Base-by-base conservation (phyloP, 2,113 vertebrate species). In the Sebastes fasciatus region DNA sequence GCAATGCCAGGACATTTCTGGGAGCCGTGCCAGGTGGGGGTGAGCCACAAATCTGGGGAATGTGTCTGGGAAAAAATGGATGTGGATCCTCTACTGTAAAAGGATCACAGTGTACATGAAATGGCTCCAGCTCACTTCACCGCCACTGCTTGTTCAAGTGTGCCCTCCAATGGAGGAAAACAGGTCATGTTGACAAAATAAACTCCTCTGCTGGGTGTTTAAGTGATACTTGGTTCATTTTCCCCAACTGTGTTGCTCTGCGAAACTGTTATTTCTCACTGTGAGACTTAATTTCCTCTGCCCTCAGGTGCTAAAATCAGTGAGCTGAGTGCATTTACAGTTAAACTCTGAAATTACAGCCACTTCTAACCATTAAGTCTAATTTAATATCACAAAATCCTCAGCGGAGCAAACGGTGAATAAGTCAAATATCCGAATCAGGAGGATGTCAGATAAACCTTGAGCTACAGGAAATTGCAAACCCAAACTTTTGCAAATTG, bases 81-180 rank as follows among this genome's bases (percentile, higher is more conserved):
- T 74, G 78, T 74, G 66, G 54, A 76, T 76, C 45, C 63, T 77
- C 11, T 34, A 34, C 71, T 78, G 80, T 70, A 77, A 83, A 88
- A 79, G 70, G 55, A 76, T 77, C 52, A 57, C n/a, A 45, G 61
- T 48, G 64, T 70, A 62, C 58, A 68, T 80, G 69, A 80, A 78
- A 64, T 16, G 43, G 74, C 63, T 83, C 45, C 9, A 51, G 66
- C 64, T 84, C 75, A 51, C 23, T 67, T 82, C 52, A 58, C 61
- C 45, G 52, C 80, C 23, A 77, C 61, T 75, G 72, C 80, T 89
- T 91, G 83, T 90, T 87, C 82, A 90, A 91, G 84, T 88, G 86
- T 90, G 91, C 90, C 90, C 89, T 90, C 91, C 90, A 89, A 82
- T 90, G 86, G 90, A 91, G 79, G 77, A 88, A 92, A 89, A 58